Evolutionary conservation across 1,140 invertebrate species (phyloP).

Genomic region (Anagrus nilaparvatae): DNA sequence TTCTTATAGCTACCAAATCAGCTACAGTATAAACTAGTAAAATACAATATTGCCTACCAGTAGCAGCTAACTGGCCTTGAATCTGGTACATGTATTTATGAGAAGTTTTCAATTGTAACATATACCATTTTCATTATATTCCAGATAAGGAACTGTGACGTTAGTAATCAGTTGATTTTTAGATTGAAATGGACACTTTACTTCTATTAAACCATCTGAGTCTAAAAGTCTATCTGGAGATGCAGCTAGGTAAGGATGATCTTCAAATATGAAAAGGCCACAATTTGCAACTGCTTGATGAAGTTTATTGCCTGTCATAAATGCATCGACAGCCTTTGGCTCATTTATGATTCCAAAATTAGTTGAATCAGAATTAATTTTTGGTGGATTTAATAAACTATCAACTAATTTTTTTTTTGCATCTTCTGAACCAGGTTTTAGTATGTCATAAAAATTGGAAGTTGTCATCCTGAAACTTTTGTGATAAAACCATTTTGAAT

Average conservation of each 20-base stretch:
- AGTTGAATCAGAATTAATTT: background rate
- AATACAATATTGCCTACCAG: background rate
- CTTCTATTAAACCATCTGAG: constrained; percentile 12
- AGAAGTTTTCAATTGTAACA: constrained; percentile 1
- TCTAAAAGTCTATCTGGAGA: too few relatives aligned
- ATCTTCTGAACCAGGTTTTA: background rate
- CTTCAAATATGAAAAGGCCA: too few relatives aligned
- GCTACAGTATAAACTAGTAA: background rate
- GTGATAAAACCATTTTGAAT: background rate
- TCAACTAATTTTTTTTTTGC: background rate
- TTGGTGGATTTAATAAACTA: background rate
- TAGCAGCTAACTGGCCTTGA: constrained; percentile 12
- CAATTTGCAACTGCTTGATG: too few relatives aligned
- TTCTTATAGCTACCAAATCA: background rate
- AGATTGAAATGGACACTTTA: constrained; percentile 5
- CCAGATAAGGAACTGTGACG: background rate
- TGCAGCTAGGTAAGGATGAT: too few relatives aligned
- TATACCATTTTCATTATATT: background rate
- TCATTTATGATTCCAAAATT: too few relatives aligned
- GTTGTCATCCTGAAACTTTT: background rate
- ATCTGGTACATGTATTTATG: constrained; percentile 13
- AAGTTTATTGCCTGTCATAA: too few relatives aligned
- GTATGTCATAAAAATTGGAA: constrained; percentile 3
- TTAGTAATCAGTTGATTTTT: background rate
- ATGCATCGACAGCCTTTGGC: too few relatives aligned